Evolutionary conservation across 2,888 invertebrate genomes (phyloP), one percentile per base, ranked within the genome.

Genomic region (Ischnus inquisitorius): DNA sequence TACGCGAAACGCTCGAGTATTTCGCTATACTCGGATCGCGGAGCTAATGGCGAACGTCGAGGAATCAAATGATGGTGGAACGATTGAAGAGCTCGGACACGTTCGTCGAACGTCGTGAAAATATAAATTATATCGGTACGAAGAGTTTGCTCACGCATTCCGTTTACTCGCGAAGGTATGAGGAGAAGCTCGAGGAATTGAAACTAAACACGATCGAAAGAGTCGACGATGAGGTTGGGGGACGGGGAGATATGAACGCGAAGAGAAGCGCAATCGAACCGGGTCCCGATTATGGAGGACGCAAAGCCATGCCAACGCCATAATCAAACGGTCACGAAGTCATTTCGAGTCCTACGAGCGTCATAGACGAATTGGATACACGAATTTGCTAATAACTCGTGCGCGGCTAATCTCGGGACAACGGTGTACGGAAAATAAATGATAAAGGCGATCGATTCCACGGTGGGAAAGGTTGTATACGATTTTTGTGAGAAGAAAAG

Each of bases 81-180:
- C 85, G 87, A 90, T 90, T 89, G 87, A 86, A 87, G 90, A 92
- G 90, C 90, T 91, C 90, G 89, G 89, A 88, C 93, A 93, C 93
- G 93, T 93, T 91, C 92, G 88, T 84, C 87, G 92, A 88, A 92
- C 92, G 92, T 89, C 89, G 90, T 88, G 89, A 90, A 93, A 93
- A 92, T 93, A 92, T 81, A 75, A 84, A 84, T 84, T 84, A 84
- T 78, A 77, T 77, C 83, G 72, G 22, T 16, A 28, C 43, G 65
- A 54, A 48, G 46, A 81, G 65, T 69, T 78, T 71, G 80, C 68
- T 74, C 74, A 62, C 72, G 72, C 72, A 74, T 77, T 79, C 78
- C 68, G 77, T 84, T 81, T 84, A 78, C 81, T 84, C 41, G 39
- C 69, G 54, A 28, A 22, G 39, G 57, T 43, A 43, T 25, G 43